Evolutionary conservation across 2,888 invertebrate species (phyloP).

Genomic region (Theretra japonica): DNA sequence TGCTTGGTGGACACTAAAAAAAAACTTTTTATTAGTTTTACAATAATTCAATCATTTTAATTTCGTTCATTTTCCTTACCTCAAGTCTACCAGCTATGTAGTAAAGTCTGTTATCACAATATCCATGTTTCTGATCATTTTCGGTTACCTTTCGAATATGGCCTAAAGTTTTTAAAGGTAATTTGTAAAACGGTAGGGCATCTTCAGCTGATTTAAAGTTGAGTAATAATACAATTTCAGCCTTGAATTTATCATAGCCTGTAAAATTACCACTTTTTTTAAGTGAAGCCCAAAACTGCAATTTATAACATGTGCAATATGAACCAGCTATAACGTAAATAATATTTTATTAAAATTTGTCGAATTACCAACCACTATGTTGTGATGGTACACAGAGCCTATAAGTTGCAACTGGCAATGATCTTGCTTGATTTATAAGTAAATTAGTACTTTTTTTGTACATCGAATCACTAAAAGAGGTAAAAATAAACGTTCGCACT

Average conservation of each 20-base stretch:
- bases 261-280: constrained; percentile 36
- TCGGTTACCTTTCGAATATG: constrained; percentile 64
- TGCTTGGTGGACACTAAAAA: constrained; percentile 70
- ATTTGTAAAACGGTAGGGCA: constrained; percentile 79
- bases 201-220: constrained; percentile 77
- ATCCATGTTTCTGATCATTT: constrained; percentile 69
- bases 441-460: neutral
- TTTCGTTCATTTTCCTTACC: constrained; percentile 49
- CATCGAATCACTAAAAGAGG: neutral
- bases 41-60: neutral
- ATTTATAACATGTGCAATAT: neutral
- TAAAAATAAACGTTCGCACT: neutral
- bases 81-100: constrained; percentile 80
- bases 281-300: neutral
- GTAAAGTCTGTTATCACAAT: constrained; percentile 83
- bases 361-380: neutral
- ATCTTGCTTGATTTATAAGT: neutral
- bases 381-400: neutral
- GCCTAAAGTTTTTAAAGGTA: constrained; percentile 66
- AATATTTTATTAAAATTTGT: neutral
- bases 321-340: neutral
- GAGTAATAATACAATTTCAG: constrained; percentile 67
- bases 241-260: constrained; percentile 61
- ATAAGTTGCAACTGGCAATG: neutral
- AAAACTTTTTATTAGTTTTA: neutral